phyloP scores from a whole-genome alignment of 2,888 invertebrate species.

The Ectemnius lituratus region DNA sequence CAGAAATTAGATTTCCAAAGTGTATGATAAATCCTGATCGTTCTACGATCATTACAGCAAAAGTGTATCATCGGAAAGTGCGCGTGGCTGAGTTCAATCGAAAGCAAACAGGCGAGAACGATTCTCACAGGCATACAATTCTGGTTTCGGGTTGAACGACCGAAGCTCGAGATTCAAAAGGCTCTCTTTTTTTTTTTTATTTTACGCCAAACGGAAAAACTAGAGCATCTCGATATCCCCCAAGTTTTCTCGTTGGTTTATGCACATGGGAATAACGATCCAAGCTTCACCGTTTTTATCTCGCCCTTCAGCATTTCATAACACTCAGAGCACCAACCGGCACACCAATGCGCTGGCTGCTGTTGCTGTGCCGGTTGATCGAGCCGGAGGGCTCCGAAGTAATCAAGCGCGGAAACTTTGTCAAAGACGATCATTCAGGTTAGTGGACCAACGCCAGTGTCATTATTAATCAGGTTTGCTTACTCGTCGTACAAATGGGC shows the following conservation, averaged over 20 bases:
- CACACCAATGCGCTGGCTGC: too few species aligned
- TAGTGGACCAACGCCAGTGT: conserved; percentile 25
- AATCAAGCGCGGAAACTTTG: conserved; percentile 23
- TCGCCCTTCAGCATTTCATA: conserved; percentile 19
- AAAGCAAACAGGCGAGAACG: too few species aligned
- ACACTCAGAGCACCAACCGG: too few species aligned
- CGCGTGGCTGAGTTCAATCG: too few species aligned
- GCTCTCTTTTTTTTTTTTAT: too few species aligned
- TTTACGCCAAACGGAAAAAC: conserved; percentile 27
- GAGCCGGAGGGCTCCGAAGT: conserved; percentile 26
- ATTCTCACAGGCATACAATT: too few species aligned
- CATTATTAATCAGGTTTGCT: conserved; percentile 18
- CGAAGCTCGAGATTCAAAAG: too few species aligned
- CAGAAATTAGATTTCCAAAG: too few species aligned
- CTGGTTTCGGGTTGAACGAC: too few species aligned
- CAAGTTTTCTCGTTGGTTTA: neutral
- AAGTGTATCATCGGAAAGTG: too few species aligned
- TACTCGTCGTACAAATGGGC: conserved; percentile 2
- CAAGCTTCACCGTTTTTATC: conserved; percentile 38
- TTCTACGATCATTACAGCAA: too few species aligned
- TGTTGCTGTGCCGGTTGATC: conserved; percentile 23
- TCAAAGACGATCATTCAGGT: conserved; percentile 38
- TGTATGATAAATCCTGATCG: too few species aligned
- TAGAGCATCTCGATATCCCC: conserved; percentile 42
- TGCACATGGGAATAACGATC: conserved; percentile 13